Evolutionary conservation across 2,113 vertebrate species (phyloP), one percentile per base, ranked within the genome.

Genomic region (Bambusicola thoracicus): DNA sequence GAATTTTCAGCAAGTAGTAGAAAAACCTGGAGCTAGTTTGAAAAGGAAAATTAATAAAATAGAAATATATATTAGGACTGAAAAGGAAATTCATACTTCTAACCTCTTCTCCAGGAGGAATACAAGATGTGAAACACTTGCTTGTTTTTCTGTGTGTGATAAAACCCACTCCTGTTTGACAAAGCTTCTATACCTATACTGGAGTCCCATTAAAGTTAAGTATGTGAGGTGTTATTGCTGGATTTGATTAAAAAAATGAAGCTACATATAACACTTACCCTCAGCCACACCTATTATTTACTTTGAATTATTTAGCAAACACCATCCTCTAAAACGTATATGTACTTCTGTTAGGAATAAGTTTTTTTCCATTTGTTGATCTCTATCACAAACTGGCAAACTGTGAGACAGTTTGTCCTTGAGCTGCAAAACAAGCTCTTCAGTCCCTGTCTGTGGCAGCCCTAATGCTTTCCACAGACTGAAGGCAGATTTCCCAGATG

Each of bases 1-100:
- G 29, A 14, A 24, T 53, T 81, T 90, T 88, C 76, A 86, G 10
- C 29, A 81, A 80, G 58, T 19, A 85, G 41, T 18, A 82, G 36
- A 88, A 87, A 80, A 88, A 55, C 67, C 19, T 66, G 40, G 4
- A 74, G 62, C 12, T 65, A 66, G 6, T 40, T 25, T 25, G 77
- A 29, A 41, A 25, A 68, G 51, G 49, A 85, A 70, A 83, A 68
- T 6, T 2, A 80, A 46, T 58, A 55, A 66, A 51, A 68, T 20
- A 65, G 7, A 61, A 66, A 73, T 32, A n/a, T 7, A 8, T 21
- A 25, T 88, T 85, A 6, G 2, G 13, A 34, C 15, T 76, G 67
- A 75, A 49, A 65, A 87, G 30, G 48, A 86, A 58, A 6, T 38
- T 38, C 21, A 41, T 78, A 13, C 24, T 79, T 77, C 49, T 67